Evolutionary conservation across 1,140 invertebrate species (phyloP).

Genomic region (Drosophila serrata): DNA sequence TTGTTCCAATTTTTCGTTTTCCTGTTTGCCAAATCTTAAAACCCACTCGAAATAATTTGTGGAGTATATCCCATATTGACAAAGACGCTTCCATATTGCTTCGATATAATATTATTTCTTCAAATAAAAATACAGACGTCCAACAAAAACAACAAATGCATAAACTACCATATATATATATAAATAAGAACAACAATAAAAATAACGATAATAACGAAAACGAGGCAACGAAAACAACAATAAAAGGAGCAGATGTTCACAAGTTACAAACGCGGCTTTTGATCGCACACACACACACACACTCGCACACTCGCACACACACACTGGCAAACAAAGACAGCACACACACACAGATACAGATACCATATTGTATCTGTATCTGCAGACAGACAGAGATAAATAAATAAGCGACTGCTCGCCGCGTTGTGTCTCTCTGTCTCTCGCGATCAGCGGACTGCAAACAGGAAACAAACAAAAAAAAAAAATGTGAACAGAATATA

Average conservation of each 20-base stretch:
- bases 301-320: conserved; percentile 20
- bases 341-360: conserved; percentile 28
- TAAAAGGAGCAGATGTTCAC: conserved; percentile 85
- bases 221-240: conserved; percentile 65
- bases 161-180: conserved; percentile 24
- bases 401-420: conserved; percentile 75
- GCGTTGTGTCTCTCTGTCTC: conserved; percentile 54
- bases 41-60: conserved; percentile 11
- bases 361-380: conserved; percentile 29
- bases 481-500: conserved; percentile 21
- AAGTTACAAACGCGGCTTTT: conserved; percentile 72
- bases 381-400: conserved; percentile 69
- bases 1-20: conserved; percentile 11
- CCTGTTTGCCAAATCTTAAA: conserved; percentile 26
- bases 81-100: conserved; percentile 57
- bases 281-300: conserved; percentile 50
- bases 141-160: conserved; percentile 31
- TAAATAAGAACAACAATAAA: conserved; percentile 79
- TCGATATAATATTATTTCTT: conserved; percentile 27
- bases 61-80: conserved; percentile 31
- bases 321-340: conserved; percentile 6
- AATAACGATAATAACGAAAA: conserved; percentile 79
- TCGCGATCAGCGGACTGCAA: conserved; percentile 71
- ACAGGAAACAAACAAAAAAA: conserved; percentile 73
- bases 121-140: conserved; percentile 51